Evolutionary conservation across 2,888 invertebrate species (phyloP).

Genomic region (Julus scanicus): DNA sequence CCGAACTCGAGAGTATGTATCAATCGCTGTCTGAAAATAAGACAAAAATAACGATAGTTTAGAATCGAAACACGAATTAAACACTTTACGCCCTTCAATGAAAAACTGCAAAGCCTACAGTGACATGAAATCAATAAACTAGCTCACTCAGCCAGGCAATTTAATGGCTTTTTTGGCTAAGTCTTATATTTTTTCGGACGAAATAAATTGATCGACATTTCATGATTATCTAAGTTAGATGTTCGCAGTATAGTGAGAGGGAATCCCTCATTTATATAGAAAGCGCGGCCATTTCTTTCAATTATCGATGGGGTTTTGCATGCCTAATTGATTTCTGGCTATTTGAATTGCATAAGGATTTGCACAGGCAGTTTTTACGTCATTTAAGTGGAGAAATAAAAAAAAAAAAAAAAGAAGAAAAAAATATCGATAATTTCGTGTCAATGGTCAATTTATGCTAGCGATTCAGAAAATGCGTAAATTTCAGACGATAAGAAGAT

Average conservation of each 20-base stretch:
- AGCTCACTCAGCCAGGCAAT: neutral
- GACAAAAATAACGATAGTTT: slow-evolving; percentile 3
- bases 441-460: slow-evolving; percentile 49
- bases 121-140: slow-evolving; percentile 41
- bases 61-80: slow-evolving; percentile 13
- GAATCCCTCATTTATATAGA: slow-evolving; percentile 1
- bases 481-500: slow-evolving; percentile 45
- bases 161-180: slow-evolving; percentile 42
- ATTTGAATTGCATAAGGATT: neutral
- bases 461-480: slow-evolving; percentile 21
- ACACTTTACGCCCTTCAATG: neutral
- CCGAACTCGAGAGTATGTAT: slow-evolving; percentile 48
- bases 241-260: neutral
- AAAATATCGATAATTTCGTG: neutral
- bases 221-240: neutral
- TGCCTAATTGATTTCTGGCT: slow-evolving; percentile 18
- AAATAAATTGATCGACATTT: slow-evolving; percentile 40
- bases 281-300: slow-evolving; percentile 13
- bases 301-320: slow-evolving; percentile 12
- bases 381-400: neutral
- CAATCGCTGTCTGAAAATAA: slow-evolving; percentile 27
- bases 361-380: neutral
- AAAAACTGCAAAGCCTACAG: neutral
- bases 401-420: too few relatives aligned
- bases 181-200: neutral